These are phyloP conservation scores for Sarcophaga bullata DNA, from an alignment of 1,140 invertebrate genomes.

Conservation along the genomic window DNA sequence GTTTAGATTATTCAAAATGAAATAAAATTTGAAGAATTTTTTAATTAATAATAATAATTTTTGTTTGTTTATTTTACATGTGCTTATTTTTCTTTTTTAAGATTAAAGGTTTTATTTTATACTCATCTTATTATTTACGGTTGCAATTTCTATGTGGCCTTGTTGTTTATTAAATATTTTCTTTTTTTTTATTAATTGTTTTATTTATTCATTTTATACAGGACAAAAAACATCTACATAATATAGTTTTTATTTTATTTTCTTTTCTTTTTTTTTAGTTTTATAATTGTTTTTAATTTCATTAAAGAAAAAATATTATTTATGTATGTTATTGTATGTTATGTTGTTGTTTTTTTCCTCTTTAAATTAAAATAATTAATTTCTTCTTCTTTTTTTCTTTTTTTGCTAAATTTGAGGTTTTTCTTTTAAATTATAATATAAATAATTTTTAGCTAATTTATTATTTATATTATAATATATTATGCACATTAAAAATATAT, in stretches of 20 bases:
- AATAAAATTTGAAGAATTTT: background rate
- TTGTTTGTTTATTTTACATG: constrained; percentile 5
- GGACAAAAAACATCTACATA: constrained; percentile 34
- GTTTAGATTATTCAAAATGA: too few species aligned
- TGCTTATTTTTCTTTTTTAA: background rate
- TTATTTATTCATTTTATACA: background rate
- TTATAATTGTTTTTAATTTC: background rate
- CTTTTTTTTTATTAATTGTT: background rate
- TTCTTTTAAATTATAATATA: constrained; percentile 2
- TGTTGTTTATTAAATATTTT: constrained; percentile 10
- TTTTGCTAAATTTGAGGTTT: constrained; percentile 31
- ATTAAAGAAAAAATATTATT: constrained; percentile 11
- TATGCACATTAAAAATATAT: constrained; percentile 28
- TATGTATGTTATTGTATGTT: constrained; percentile 54
- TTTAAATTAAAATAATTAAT: background rate
- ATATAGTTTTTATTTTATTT: background rate
- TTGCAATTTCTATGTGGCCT: constrained; percentile 18
- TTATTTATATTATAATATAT: constrained; percentile 27
- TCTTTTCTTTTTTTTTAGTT: constrained; percentile 26
- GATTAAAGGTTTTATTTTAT: constrained; percentile 20
- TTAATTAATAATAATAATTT: background rate
- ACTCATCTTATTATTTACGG: background rate
- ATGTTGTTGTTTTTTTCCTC: background rate
- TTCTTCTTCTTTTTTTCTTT: constrained; percentile 9
- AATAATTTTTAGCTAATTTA: background rate